Percentiles rank a stretch among this genome's conserved stretches.
Conservation (phyloP, 2,888 invertebrate species). For the Iselma pallidipennis region DNA sequence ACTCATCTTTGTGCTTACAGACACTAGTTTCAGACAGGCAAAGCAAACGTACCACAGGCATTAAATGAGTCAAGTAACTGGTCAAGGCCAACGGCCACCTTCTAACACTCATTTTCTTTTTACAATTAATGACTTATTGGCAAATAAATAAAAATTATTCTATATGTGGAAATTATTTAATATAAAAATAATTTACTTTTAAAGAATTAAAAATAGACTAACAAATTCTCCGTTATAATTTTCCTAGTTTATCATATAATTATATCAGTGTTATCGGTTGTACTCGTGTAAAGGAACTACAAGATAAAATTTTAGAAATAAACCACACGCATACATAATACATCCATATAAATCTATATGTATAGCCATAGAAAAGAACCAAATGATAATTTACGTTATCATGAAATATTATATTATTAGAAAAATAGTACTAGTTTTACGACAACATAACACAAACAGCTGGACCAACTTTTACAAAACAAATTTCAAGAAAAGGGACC, state of each 20-base stretch:
- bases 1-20: conserved; percentile 25
- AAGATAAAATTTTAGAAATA: conserved; percentile 7
- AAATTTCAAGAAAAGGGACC: conserved; percentile 24
- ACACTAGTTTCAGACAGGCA: conserved; percentile 23
- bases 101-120: conserved; percentile 39
- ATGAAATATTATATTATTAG: too few species aligned
- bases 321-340: not conserved
- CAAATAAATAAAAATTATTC: not conserved
- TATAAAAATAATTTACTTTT: conserved; percentile 4
- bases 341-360: not conserved
- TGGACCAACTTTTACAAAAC: conserved; percentile 10
- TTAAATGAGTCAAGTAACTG: conserved; percentile 39
- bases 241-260: conserved; percentile 3
- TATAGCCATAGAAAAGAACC: not conserved
- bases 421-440: too few species aligned
- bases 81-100: conserved; percentile 48
- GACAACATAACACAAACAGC: conserved; percentile 10
- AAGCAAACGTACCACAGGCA: conserved; percentile 23
- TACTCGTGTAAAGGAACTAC: conserved; percentile 1
- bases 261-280: conserved; percentile 5
- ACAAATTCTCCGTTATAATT: conserved; percentile 2
- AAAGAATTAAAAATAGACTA: not conserved
- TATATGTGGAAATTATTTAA: not conserved
- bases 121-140: conserved; percentile 20
- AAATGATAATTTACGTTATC: not conserved